Conservation (phyloP, 2,888 invertebrate species). For the Tenthredo notha region DNA sequence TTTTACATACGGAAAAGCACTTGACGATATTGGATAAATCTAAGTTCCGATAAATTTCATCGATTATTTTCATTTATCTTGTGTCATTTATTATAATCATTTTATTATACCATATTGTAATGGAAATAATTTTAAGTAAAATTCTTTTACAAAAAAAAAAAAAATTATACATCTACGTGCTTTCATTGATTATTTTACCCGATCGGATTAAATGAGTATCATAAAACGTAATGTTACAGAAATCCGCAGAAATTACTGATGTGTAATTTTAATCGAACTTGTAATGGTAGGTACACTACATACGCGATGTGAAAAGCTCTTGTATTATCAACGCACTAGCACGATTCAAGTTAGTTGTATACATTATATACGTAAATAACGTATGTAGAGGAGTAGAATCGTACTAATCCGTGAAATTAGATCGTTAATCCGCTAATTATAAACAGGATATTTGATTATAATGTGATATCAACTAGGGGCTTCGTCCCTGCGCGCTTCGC, state of each 20-base stretch:
- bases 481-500: no score
- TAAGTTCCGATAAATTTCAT: background rate
- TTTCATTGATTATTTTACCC: no score
- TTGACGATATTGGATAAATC: background rate
- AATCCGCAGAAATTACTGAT: background rate
- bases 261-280: constrained; percentile 16
- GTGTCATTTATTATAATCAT: no score
- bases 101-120: no score
- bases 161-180: no score
- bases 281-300: background rate
- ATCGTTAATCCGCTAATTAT: constrained; percentile 7
- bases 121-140: no score
- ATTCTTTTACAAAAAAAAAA: no score
- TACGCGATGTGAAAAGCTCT: background rate
- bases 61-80: no score
- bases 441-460: background rate
- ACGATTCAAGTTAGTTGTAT: background rate
- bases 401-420: background rate
- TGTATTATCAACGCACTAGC: background rate
- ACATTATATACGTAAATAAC: background rate
- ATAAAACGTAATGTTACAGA: background rate
- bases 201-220: background rate
- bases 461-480: no score
- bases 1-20: background rate
- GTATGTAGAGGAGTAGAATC: background rate